Evolutionary conservation across 2,113 vertebrate genomes (phyloP), one percentile per base, ranked within the genome.

Genomic region (Gallinago media): DNA sequence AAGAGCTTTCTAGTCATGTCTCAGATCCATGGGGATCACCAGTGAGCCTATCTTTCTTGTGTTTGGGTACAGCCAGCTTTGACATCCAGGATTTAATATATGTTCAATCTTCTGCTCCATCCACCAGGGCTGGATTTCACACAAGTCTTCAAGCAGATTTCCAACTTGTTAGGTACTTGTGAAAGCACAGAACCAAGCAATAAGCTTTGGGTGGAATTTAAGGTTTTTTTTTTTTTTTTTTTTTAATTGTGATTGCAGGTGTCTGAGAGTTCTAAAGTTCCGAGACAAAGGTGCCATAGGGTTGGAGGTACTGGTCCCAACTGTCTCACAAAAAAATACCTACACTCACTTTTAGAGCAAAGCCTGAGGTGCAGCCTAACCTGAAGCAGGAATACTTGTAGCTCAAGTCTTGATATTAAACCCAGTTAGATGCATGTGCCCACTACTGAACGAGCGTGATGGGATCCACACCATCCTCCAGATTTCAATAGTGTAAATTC

Each of bases 391-490:
- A 63, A 23, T 19, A 21, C 10, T 18, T 50, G 22, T 11, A 49
- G 42, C 42, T 89, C 27, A 47, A 2, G 2, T 6, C 36, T 38
- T 47, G 79, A 5, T 50, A 6, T 67, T 42, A 26, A 77, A 29
- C 32, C 52, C 46, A 46, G 1, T 1, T 12, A 2, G 9, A 16
- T 47, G 12, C 3, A 32, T 7, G 3, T 40, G 12, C 15, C 44
- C 12, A 11, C 6, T 23, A 3, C 23, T 36, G 40, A 40, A 21
- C 1, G 13, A 0, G 1, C 34, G 7, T 4, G 12, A 42, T n/a
- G 47, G 20, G 14, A 86, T 31, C 44, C 21, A 19, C 8, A 11
- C 6, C 0, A 38, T 25, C 68, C 56, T 67, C 18, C n/a, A 44
- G 4, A 18, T 49, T 70, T n/a, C 44, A 26, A 0, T 6, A 1